Conservation (phyloP, 2,797 vertebrate genomes). For the Ammospiza maritima region DNA sequence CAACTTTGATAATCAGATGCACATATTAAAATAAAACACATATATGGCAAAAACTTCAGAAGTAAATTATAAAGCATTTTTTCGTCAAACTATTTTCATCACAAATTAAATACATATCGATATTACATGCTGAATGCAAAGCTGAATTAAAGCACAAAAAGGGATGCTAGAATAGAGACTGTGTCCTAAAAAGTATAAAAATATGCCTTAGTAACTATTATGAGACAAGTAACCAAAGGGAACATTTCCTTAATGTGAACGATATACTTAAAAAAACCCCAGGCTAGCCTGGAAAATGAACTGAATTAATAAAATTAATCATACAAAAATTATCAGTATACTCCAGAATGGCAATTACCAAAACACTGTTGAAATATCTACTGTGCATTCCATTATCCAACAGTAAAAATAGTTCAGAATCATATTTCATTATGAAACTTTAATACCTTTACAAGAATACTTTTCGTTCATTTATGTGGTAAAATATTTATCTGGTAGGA, state of each 20-base stretch:
- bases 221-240: not conserved
- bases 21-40: not conserved
- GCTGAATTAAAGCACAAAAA: not conserved
- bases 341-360: not conserved
- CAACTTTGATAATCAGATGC: not conserved
- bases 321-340: not conserved
- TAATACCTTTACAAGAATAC: not conserved
- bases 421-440: not conserved
- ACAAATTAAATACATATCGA: not conserved
- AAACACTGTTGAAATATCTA: not conserved
- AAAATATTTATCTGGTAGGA: not conserved
- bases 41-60: not conserved
- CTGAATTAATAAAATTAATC: not conserved
- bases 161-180: not conserved
- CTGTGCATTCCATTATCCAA: not conserved
- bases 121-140: not conserved
- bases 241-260: not conserved
- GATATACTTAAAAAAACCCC: not conserved
- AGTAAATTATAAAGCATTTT: not conserved
- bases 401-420: slow-evolving; percentile 15
- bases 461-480: not conserved
- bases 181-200: not conserved
- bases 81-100: not conserved
- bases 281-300: not conserved
- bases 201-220: not conserved